These are phyloP conservation scores for Periophthalmodon schlosseri DNA, from an alignment of 2,113 vertebrate genomes.

Conservation along the genomic window DNA sequence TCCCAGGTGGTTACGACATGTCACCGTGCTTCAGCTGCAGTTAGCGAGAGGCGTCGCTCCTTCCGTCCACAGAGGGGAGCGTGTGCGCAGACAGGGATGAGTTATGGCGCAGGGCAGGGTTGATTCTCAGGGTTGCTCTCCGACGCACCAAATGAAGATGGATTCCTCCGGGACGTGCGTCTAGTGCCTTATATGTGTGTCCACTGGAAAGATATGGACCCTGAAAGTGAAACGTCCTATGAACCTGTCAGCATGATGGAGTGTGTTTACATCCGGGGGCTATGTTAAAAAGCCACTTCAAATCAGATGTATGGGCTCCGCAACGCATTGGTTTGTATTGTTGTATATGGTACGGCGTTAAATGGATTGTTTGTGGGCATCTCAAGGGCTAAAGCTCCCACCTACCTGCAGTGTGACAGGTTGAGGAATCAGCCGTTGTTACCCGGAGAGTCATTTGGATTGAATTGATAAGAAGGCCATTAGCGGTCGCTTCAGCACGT, in stretches of 20 bases:
- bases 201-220: slow-evolving; percentile 14
- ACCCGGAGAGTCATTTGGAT: slow-evolving; percentile 56
- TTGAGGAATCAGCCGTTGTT: slow-evolving; percentile 36
- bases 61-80: slow-evolving; percentile 18
- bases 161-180: slow-evolving; percentile 46
- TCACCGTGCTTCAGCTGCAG: background rate
- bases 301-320: background rate
- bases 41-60: slow-evolving; percentile 1
- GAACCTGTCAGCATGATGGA: slow-evolving; percentile 55
- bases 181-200: slow-evolving; percentile 25
- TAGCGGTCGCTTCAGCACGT: slow-evolving; percentile 59
- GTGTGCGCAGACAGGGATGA: slow-evolving; percentile 45
- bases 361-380: slow-evolving; percentile 12
- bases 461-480: slow-evolving; percentile 68
- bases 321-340: background rate
- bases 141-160: slow-evolving; percentile 61
- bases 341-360: background rate
- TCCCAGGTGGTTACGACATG: background rate
- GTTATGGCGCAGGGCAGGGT: slow-evolving; percentile 38
- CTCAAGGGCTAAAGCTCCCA: slow-evolving; percentile 18
- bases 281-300: slow-evolving; percentile 1
- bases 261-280: slow-evolving; percentile 28
- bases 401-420: slow-evolving; percentile 6
- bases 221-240: slow-evolving; percentile 41
- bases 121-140: slow-evolving; percentile 53